Evolutionary conservation across 2,113 vertebrate species (phyloP).

Genomic region (Cheirogaleus medius): DNA sequence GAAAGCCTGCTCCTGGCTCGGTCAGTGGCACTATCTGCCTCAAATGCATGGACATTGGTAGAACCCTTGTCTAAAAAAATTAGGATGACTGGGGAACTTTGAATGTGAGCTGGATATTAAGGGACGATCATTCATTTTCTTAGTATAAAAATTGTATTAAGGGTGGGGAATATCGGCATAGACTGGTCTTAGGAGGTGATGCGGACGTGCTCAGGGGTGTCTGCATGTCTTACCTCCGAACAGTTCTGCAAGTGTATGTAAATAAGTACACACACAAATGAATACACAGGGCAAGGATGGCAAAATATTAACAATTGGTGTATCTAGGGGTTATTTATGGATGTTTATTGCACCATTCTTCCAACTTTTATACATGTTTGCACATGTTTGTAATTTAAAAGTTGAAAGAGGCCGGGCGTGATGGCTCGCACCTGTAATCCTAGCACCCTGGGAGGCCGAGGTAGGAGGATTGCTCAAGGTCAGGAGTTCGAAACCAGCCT

Average conservation of each 20-base stretch:
- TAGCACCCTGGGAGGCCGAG: too few relatives aligned
- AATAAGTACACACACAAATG: background rate
- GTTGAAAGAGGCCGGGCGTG: accelerated
- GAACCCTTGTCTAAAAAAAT: background rate
- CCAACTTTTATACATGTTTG: background rate
- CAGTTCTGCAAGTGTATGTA: background rate
- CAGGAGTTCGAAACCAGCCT: too few relatives aligned
- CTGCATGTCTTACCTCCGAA: background rate
- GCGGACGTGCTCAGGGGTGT: background rate
- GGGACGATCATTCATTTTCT: background rate
- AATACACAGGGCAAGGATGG: background rate
- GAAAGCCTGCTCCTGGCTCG: background rate
- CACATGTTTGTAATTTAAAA: background rate
- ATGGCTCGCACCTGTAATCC: too few relatives aligned
- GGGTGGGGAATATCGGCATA: background rate
- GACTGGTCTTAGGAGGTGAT: background rate
- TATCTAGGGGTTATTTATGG: background rate
- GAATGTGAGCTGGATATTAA: background rate
- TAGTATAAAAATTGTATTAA: background rate
- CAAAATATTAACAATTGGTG: background rate
- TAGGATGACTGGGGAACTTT: background rate
- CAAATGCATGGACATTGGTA: accelerated
- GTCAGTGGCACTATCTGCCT: background rate
- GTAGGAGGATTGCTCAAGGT: too few relatives aligned
- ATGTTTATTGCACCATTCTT: background rate